These are phyloP conservation scores for Isoperla grammatica DNA, from an alignment of 2,888 invertebrate genomes.

Conservation along the genomic window DNA sequence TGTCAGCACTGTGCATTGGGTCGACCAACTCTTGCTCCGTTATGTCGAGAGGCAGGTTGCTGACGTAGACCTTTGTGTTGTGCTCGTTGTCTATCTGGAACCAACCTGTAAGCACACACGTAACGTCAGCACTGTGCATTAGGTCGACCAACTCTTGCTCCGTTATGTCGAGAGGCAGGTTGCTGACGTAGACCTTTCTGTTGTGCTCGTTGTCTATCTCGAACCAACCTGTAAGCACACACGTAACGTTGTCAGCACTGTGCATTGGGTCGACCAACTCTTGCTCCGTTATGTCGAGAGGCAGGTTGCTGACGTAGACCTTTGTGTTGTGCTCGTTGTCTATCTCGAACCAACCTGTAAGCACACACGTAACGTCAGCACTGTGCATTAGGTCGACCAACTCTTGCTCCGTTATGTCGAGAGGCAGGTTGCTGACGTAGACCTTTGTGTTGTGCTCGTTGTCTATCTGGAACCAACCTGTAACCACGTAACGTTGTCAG, in stretches of 20 bases:
- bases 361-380: too few relatives aligned
- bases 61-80: conserved; percentile 95
- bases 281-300: conserved; percentile 79
- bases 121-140: conserved; percentile 81
- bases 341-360: conserved; percentile 85
- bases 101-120: conserved; percentile 67
- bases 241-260: conserved; percentile 92
- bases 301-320: conserved; percentile 92
- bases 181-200: conserved; percentile 94
- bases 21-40: conserved; percentile 86
- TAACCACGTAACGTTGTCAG: too few relatives aligned
- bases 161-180: conserved; percentile 81
- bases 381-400: conserved; percentile 90
- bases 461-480: conserved; percentile 90
- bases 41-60: conserved; percentile 81
- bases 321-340: conserved; percentile 85
- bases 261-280: conserved; percentile 89
- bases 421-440: conserved; percentile 89
- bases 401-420: conserved; percentile 81
- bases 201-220: conserved; percentile 81
- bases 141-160: conserved; percentile 85
- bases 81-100: conserved; percentile 83
- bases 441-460: conserved; percentile 89
- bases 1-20: conserved; percentile 93
- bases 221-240: conserved; percentile 76